Percentiles rank a stretch among this genome's conserved stretches.
phyloP scores from a whole-genome alignment of 2,888 invertebrate species.

The Synanthedon tipuliformis region DNA sequence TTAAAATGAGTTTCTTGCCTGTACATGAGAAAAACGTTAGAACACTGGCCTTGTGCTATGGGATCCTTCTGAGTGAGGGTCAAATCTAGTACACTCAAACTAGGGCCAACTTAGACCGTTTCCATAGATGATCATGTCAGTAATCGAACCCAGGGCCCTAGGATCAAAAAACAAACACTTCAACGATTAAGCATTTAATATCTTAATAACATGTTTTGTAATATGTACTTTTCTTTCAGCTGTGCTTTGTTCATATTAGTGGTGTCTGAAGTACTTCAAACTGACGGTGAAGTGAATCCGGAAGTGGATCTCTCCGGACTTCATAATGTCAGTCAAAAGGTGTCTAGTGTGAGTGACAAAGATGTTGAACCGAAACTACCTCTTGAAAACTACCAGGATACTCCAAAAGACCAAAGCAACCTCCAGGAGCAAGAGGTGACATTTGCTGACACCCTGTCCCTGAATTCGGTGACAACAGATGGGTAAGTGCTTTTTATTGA shows the following conservation, averaged over 20 bases:
- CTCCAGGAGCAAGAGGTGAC: slow-evolving; percentile 49
- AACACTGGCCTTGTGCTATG: too few relatives aligned
- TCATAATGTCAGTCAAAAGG: slow-evolving; percentile 53
- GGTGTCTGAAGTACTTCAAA: slow-evolving; percentile 67
- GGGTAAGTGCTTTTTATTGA: slow-evolving; percentile 41
- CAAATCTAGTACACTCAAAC: too few relatives aligned
- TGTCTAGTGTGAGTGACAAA: slow-evolving; percentile 16
- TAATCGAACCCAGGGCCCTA: too few relatives aligned
- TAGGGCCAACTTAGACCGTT: too few relatives aligned
- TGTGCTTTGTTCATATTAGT: slow-evolving; percentile 71
- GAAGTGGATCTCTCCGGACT: slow-evolving; percentile 53
- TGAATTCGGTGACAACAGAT: slow-evolving; percentile 68
- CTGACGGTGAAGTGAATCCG: slow-evolving; percentile 28
- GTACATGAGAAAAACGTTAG: too few relatives aligned
- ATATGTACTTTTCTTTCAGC: slow-evolving; percentile 36
- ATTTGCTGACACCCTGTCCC: slow-evolving; percentile 60
- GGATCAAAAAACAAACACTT: neutral
- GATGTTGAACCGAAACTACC: slow-evolving; percentile 14
- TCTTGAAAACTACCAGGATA: slow-evolving; percentile 7
- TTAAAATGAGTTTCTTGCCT: too few relatives aligned
- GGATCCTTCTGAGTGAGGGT: too few relatives aligned
- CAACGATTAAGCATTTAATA: neutral
- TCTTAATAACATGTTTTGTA: too few relatives aligned
- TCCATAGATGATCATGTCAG: too few relatives aligned
- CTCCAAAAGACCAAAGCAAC: neutral